phyloP scores from a whole-genome alignment of 2,797 vertebrate genomes.

The Myotis findleyi region DNA sequence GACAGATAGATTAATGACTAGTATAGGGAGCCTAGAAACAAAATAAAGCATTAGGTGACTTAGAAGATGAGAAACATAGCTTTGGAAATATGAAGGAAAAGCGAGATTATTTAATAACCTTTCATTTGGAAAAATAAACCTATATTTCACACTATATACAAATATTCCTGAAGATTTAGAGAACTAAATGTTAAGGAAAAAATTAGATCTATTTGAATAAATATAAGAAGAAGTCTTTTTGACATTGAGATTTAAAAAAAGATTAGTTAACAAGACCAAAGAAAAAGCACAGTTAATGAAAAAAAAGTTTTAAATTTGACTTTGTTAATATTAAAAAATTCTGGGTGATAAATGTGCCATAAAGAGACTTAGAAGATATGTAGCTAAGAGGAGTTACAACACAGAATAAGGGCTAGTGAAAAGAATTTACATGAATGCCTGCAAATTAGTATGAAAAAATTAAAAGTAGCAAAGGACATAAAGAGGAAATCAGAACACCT shows the following conservation, averaged over 20 bases:
- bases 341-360: neutral
- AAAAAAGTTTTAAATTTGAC: neutral
- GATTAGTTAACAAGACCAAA: neutral
- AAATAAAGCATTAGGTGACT: neutral
- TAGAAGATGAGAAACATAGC: neutral
- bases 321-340: neutral
- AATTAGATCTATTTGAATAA: neutral
- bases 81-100: neutral
- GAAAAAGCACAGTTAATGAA: neutral
- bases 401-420: neutral
- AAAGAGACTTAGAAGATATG: neutral
- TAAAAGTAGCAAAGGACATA: neutral
- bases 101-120: neutral
- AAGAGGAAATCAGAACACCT: neutral
- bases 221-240: neutral
- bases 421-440: neutral
- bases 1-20: neutral
- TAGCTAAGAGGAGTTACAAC: neutral
- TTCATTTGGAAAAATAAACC: neutral
- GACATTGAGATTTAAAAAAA: neutral
- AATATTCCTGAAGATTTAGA: constrained; percentile 33
- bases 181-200: neutral
- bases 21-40: neutral
- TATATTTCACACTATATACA: neutral
- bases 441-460: neutral